phyloP scores from a whole-genome alignment of 2,113 vertebrate species.

The Hippopotamus amphibius region DNA sequence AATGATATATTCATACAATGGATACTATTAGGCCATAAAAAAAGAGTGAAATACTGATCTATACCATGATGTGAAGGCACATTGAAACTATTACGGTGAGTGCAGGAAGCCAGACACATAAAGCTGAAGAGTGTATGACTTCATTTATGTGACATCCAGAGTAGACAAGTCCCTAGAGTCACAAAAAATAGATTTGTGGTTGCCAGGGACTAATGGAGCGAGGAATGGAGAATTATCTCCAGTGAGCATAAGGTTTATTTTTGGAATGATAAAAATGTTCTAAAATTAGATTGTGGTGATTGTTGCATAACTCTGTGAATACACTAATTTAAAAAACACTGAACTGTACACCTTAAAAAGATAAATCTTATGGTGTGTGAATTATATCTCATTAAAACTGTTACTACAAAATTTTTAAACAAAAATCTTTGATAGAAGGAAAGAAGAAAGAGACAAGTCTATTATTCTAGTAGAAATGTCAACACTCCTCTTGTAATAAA shows the following conservation, averaged over 20 bases:
- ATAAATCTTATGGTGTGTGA: background rate
- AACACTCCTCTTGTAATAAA: background rate
- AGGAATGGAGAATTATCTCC: background rate
- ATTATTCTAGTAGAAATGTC: background rate
- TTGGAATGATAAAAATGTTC: background rate
- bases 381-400: background rate
- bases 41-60: background rate
- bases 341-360: background rate
- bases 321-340: background rate
- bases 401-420: background rate
- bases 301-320: background rate
- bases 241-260: background rate
- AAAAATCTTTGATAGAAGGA: background rate
- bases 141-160: background rate
- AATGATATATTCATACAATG: background rate
- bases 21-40: background rate
- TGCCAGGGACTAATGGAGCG: background rate
- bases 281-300: background rate
- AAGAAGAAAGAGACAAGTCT: background rate
- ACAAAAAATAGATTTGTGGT: background rate
- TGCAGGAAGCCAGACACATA: background rate
- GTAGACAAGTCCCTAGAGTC: background rate
- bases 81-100: background rate
- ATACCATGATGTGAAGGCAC: background rate
- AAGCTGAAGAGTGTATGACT: background rate